Percentiles rank a stretch among this genome's conserved stretches.
phyloP scores from a whole-genome alignment of 2,113 vertebrate genomes.

The Oryzias javanicus region DNA sequence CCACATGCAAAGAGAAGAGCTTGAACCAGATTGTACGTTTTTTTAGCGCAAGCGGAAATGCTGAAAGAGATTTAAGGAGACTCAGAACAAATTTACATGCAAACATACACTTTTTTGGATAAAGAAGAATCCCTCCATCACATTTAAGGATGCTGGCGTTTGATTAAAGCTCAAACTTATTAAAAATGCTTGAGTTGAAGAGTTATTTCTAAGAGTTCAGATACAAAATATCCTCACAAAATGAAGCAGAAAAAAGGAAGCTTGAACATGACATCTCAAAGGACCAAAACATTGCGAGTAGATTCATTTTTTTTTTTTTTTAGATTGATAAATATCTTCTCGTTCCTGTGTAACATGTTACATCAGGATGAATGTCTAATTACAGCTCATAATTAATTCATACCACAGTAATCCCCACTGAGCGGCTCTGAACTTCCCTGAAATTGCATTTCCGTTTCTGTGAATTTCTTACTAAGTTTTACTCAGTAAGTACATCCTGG shows the following conservation, averaged over 20 bases:
- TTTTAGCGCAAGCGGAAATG: no score
- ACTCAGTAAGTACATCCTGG: background rate
- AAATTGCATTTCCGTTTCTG: slow-evolving; percentile 46
- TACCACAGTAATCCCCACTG: slow-evolving; percentile 33
- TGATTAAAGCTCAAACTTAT: no score
- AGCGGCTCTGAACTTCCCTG: slow-evolving; percentile 50
- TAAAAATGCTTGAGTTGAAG: slow-evolving; percentile 1
- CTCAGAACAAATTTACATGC: no score
- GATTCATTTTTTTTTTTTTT: slow-evolving; percentile 61
- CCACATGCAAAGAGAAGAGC: no score
- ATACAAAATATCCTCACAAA: slow-evolving; percentile 49
- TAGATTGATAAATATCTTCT: slow-evolving; percentile 63
- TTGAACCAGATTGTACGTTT: no score
- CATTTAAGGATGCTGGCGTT: no score
- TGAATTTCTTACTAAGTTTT: slow-evolving; percentile 40
- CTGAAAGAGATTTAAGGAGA: no score
- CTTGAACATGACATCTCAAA: slow-evolving; percentile 40
- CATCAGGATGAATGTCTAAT: slow-evolving; percentile 57
- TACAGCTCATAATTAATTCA: slow-evolving; percentile 39
- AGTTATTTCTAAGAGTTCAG: slow-evolving; percentile 30
- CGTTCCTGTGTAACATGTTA: slow-evolving; percentile 49
- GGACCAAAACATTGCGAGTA: slow-evolving; percentile 26
- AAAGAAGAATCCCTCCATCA: no score
- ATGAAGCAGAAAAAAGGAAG: slow-evolving; percentile 44
- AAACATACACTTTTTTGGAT: no score